Base-by-base conservation (phyloP, 2,888 invertebrate species). In the Xanthorhoe spadicearia region DNA sequence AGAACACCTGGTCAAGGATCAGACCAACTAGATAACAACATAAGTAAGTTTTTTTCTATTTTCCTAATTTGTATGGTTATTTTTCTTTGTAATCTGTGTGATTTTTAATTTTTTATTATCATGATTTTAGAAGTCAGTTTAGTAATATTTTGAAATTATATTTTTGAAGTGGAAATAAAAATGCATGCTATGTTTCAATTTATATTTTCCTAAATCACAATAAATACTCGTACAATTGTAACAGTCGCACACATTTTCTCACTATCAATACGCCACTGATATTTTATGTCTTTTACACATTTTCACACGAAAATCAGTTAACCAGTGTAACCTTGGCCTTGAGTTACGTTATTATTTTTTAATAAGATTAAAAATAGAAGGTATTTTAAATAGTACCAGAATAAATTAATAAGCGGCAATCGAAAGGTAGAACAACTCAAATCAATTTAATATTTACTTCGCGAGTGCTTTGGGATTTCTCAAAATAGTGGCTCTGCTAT, bases 1-100 rank as follows among this genome's bases (percentile, higher is more conserved):
- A 5, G 93, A 93, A 9, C 89, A 93, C 69, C 83, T 92, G 0
- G 88, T 93, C 17, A 93, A 90, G 70, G 89, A 88, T 50, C 83
- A 87, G 66, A 77, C 83, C 18, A 62, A 58, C 38, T 62, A 65
- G 17, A 49, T 52, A 46, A 32, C 17, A 23, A 54, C 46, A 38
- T 10, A 10, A 9, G 38, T 63, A 57, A 51, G 46, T 46, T 46
- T 57, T 43, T 3, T 43, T 52, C 19, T 32, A 6, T 48, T 17
- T 13, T 48, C 15, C 6, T 48, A 7, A 17, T 43, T 43, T 43
- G 4, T 43, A 43, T 13, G 13, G 10, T 43, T 0, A 32, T 32
- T 10, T 43, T 18, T 28, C 50, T 23, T 43, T 50, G 53, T 4
- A 43, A 52, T 61, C 32, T n/a, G 9, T 1, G 35, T 8, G 13